Evolutionary conservation across 2,113 vertebrate genomes (phyloP).

Genomic region (Engystomops pustulosus): DNA sequence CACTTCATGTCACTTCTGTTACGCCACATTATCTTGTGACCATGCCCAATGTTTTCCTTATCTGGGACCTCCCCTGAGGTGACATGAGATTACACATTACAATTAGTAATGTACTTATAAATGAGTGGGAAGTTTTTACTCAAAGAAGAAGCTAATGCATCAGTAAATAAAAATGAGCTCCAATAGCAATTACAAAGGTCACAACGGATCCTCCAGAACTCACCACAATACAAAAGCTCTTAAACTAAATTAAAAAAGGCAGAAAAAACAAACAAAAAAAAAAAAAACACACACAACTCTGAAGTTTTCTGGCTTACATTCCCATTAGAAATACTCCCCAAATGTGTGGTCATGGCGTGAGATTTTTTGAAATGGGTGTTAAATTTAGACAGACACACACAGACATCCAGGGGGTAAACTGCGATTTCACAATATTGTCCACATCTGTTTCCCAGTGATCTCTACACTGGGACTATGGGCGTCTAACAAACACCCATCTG

Average conservation of each 20-base stretch:
- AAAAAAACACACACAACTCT: too few relatives aligned
- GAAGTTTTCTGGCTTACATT: neutral
- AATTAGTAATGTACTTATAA: too few relatives aligned
- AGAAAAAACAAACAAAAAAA: neutral
- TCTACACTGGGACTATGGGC: neutral
- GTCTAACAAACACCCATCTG: slow-evolving; percentile 16
- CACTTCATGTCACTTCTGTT: too few relatives aligned
- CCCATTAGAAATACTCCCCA: neutral
- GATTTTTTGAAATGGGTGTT: slow-evolving; percentile 31
- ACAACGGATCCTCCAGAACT: neutral
- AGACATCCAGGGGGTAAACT: neutral
- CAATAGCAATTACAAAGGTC: neutral
- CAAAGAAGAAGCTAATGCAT: neutral
- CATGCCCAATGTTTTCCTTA: too few relatives aligned
- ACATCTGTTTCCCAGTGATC: slow-evolving; percentile 48
- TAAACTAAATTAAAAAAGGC: neutral
- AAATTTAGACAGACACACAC: neutral
- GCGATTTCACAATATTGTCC: slow-evolving; percentile 18
- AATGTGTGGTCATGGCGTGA: slow-evolving; percentile 11
- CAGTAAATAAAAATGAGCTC: neutral
- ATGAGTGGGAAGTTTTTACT: too few relatives aligned
- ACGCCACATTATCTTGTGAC: too few relatives aligned
- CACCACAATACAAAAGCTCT: neutral
- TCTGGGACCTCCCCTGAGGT: too few relatives aligned
- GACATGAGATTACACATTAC: too few relatives aligned